Base-by-base conservation (phyloP, 2,113 vertebrate genomes). In the Zonotrichia leucophrys region DNA sequence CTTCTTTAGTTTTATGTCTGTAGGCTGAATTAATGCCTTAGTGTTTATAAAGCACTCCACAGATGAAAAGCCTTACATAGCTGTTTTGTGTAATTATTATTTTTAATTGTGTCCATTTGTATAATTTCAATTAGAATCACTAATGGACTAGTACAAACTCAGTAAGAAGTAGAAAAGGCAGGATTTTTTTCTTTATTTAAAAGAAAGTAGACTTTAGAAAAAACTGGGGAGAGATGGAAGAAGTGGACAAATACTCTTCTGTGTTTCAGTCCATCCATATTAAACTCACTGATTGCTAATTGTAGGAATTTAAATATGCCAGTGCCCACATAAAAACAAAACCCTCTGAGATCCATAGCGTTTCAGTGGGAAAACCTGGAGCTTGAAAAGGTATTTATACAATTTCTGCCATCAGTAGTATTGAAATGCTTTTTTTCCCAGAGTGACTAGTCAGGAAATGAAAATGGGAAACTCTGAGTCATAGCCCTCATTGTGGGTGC, bases 1-100 rank as follows among this genome's bases (percentile, higher is more conserved):
- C 83, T 96, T 89, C 73, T 89, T 89, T 84, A 66, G 59, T 94
- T 95, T 94, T 92, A 95, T 95, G 68, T 59, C 79, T 77, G 74
- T 41, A 33, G 39, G 47, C 78, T 56, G 35, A 88, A 70, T 86
- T 91, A 87, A 52, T 53, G 33, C 6, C 7, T 60, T 89, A 12
- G 28, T 87, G 67, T 94, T 94, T 79, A 46, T 80, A 77, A 87
- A 87, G 39, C 41, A 39, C 21, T 80, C 28, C 12, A 52, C 74
- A 69, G 72, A 73, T 83, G 25, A 85, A 76, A 90, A 88, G 41
- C 49, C 21, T 89, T 62, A n/a, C 58, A 5, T 42, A 69, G 59
- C 35, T 86, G 39, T 55, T 95, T 86, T 80, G 62, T 77, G 20
- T 81, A 68, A 75, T 87, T 94, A 67, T 93, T 88, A 75, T 84